Conservation (phyloP, 2,888 invertebrate species). For the Oxycera nigricornis region DNA sequence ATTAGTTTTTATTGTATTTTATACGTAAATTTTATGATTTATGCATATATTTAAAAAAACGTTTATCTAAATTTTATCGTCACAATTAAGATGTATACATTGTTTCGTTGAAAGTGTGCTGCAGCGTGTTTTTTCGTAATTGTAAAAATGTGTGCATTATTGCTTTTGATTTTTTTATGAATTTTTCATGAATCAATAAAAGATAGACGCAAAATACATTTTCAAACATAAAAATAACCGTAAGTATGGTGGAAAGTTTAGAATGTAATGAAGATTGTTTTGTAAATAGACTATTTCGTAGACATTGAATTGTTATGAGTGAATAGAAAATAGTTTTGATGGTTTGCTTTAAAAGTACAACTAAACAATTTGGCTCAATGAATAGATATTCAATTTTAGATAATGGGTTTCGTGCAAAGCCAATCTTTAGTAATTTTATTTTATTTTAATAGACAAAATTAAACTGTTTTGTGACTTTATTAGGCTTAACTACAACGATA, state of each 20-base stretch:
- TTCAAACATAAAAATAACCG: neutral
- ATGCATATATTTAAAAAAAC: too few species aligned
- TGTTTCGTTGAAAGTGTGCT: neutral
- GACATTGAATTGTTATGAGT: neutral
- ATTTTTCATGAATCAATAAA: neutral
- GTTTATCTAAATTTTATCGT: too few species aligned
- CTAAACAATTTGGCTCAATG: neutral
- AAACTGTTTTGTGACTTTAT: slow-evolving; percentile 19
- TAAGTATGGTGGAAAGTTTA: neutral
- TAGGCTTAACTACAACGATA: neutral
- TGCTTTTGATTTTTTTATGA: neutral
- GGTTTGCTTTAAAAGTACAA: neutral
- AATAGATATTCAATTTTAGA: neutral
- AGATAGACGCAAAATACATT: neutral
- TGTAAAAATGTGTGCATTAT: neutral
- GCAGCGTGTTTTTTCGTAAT: neutral
- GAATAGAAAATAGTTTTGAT: neutral
- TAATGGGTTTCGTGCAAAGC: too few species aligned
- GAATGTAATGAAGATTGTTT: slow-evolving; percentile 17
- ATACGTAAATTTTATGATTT: too few species aligned
- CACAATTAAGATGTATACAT: too few species aligned
- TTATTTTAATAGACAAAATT: too few species aligned
- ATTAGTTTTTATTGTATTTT: too few species aligned
- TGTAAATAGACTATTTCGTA: slow-evolving; percentile 14
- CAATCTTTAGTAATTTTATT: too few species aligned